Percentiles rank a stretch among this genome's conserved stretches.
These are phyloP conservation scores for Nemoura dubitans DNA, from an alignment of 2,888 invertebrate genomes.

Conservation along the genomic window DNA sequence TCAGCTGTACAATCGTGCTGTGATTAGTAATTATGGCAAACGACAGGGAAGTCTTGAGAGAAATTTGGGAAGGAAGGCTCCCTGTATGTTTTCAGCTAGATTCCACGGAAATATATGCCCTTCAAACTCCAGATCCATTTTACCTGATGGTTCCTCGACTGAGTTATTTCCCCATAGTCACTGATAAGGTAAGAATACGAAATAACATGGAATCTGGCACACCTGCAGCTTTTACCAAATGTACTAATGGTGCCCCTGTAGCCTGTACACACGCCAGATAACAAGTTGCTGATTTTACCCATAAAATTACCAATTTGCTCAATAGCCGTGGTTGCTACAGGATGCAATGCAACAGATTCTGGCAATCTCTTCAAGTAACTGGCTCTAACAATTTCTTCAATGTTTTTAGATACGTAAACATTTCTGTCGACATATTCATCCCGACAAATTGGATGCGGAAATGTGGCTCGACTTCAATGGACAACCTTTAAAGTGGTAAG, in stretches of 20 bases:
- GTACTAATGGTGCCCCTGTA: too few relatives aligned
- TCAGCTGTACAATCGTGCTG: not conserved
- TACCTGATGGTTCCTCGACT: slow-evolving; percentile 93
- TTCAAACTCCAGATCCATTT: slow-evolving; percentile 91
- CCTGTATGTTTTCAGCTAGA: slow-evolving; percentile 92
- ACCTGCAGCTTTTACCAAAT: too few relatives aligned
- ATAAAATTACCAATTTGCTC: too few relatives aligned
- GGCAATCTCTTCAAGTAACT: too few relatives aligned
- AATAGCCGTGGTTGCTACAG: too few relatives aligned
- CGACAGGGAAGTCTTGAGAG: slow-evolving; percentile 92
- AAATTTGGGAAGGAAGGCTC: slow-evolving; percentile 95
- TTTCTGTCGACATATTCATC: slow-evolving; percentile 82
- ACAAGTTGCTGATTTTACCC: too few relatives aligned
- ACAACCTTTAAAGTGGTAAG: slow-evolving; percentile 84
- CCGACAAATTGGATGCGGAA: slow-evolving; percentile 83
- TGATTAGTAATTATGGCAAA: slow-evolving; percentile 78
- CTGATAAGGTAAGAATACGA: slow-evolving; percentile 86
- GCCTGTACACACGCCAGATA: too few relatives aligned
- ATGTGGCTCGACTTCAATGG: slow-evolving; percentile 96
- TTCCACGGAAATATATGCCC: slow-evolving; percentile 86
- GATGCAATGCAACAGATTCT: too few relatives aligned
- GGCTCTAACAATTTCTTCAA: too few relatives aligned
- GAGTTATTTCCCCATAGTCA: slow-evolving; percentile 93
- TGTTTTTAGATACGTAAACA: slow-evolving; percentile 81
- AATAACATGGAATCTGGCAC: too few relatives aligned